These are phyloP conservation scores for Eudyptes chrysolophus DNA, from an alignment of 2,113 vertebrate species.

Conservation along the genomic window DNA sequence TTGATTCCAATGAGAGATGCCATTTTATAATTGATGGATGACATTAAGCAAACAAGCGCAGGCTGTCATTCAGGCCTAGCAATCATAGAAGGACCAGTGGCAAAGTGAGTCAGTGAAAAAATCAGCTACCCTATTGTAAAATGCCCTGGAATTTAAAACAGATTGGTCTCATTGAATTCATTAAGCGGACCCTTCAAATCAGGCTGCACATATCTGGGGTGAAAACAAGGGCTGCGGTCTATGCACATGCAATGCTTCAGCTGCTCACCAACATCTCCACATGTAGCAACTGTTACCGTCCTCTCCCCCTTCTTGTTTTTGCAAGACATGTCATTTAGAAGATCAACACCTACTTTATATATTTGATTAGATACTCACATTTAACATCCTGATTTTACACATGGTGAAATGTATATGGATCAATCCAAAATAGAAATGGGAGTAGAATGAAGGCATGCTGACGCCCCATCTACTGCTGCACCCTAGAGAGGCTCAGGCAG, in stretches of 20 bases:
- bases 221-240: background rate
- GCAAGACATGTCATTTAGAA: background rate
- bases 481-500: background rate
- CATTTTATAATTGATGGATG: conserved; percentile 2
- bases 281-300: background rate
- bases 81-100: background rate
- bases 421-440: background rate
- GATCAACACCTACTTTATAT: background rate
- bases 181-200: conserved; percentile 9
- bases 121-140: background rate
- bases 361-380: background rate
- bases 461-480: background rate
- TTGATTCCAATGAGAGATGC: background rate
- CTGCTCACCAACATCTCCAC: background rate
- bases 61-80: background rate
- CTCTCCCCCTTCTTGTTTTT: background rate
- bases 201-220: background rate
- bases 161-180: background rate
- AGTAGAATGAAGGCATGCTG: background rate
- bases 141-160: background rate
- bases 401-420: background rate
- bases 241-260: background rate
- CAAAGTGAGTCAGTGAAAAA: conserved; percentile 2
- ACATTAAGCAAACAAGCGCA: background rate
- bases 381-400: background rate